These are phyloP conservation scores for Melieria omissa DNA, from an alignment of 2,888 invertebrate genomes.

Conservation along the genomic window DNA sequence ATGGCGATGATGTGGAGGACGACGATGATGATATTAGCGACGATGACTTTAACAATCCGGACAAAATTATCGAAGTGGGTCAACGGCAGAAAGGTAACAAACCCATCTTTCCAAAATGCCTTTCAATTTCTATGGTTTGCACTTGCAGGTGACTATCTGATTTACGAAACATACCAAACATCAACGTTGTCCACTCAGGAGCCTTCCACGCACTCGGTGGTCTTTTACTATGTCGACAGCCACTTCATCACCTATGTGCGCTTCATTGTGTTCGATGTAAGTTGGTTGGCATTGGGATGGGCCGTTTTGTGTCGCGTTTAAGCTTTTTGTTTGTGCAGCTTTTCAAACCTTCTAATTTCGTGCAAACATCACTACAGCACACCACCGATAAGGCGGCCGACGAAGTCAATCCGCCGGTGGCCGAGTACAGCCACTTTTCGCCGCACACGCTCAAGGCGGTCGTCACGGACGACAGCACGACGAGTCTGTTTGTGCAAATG, in stretches of 20 bases:
- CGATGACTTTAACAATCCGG: slow-evolving; percentile 44
- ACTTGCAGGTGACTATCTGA: slow-evolving; percentile 53
- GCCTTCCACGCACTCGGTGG: slow-evolving; percentile 51
- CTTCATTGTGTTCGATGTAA: slow-evolving; percentile 58
- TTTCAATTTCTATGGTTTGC: slow-evolving; percentile 2
- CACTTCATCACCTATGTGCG: slow-evolving; percentile 56
- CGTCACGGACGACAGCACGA: slow-evolving; percentile 53
- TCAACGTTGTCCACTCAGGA: slow-evolving; percentile 44
- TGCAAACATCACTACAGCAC: slow-evolving; percentile 45
- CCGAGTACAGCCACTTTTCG: slow-evolving; percentile 57
- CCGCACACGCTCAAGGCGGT: slow-evolving; percentile 57
- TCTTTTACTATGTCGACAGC: slow-evolving; percentile 60
- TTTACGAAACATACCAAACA: slow-evolving; percentile 55
- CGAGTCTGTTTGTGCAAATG: slow-evolving; percentile 57
- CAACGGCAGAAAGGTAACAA: slow-evolving; percentile 54
- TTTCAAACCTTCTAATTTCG: neutral
- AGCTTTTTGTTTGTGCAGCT: too few species aligned
- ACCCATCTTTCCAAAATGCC: neutral
- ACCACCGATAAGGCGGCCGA: slow-evolving; percentile 42
- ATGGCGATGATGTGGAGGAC: slow-evolving; percentile 34
- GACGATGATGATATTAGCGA: slow-evolving; percentile 17
- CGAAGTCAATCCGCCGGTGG: slow-evolving; percentile 49
- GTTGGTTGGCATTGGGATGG: slow-evolving; percentile 36
- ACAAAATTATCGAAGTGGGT: slow-evolving; percentile 56
- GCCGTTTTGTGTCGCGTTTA: too few species aligned